Evolutionary conservation across 2,797 vertebrate species (phyloP).

Genomic region (Eleutherodactylus coqui): DNA sequence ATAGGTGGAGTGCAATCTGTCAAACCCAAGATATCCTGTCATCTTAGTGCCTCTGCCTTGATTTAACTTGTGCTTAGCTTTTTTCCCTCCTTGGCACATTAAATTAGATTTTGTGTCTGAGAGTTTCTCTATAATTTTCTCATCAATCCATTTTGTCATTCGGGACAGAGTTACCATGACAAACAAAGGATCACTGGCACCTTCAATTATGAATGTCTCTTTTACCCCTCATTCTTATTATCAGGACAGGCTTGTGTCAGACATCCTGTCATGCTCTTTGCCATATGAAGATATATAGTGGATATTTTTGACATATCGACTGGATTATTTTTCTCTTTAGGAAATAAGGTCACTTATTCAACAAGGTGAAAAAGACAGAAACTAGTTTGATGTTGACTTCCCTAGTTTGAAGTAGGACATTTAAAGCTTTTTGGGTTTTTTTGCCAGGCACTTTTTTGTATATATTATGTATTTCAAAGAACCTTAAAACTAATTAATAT

Average conservation of each 20-base stretch:
- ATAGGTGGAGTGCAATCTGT: conserved; percentile 51
- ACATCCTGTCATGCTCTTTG: conserved; percentile 48
- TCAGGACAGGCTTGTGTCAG: conserved; percentile 49
- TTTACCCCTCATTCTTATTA: conserved; percentile 58
- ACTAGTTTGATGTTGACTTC: not conserved
- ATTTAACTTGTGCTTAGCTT: conserved; percentile 38
- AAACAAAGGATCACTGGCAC: conserved; percentile 53
- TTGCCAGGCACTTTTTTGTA: conserved; percentile 1
- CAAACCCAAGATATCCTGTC: conserved; percentile 52
- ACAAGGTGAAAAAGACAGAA: conserved; percentile 46
- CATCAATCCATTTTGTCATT: conserved; percentile 59
- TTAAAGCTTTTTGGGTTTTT: not conserved
- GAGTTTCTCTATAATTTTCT: conserved; percentile 52
- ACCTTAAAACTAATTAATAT: not conserved
- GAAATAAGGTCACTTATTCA: conserved; percentile 58
- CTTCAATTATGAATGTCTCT: conserved; percentile 56
- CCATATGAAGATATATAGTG: conserved; percentile 56
- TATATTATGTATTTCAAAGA: not conserved
- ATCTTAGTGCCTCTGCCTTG: conserved; percentile 32
- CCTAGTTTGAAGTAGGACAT: not conserved
- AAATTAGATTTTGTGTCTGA: conserved; percentile 58
- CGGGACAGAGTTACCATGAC: conserved; percentile 53
- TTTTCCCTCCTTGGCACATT: conserved; percentile 41
- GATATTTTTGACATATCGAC: conserved; percentile 45
- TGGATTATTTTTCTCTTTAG: conserved; percentile 54